Evolutionary conservation across 64 coral and sea anemone genomes (phyloP), one percentile per base, ranked within the genome.

Genomic region (Anthopleura sola): DNA sequence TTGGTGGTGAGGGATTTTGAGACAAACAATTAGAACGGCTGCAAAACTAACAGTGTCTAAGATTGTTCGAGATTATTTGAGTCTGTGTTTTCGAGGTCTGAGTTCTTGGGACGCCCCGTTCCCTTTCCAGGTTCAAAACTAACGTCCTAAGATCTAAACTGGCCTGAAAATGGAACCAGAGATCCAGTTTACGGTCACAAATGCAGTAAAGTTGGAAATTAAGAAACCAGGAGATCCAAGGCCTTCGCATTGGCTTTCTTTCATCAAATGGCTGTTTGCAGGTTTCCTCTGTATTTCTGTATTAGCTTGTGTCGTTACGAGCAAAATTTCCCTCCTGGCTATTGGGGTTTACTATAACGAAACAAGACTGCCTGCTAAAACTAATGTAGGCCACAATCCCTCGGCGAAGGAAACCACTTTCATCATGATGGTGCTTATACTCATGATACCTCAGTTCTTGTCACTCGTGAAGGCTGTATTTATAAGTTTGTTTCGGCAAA

Each of bases 251-350:
- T 97, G 84, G 80, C 40, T 93, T 47, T 90, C 80, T 9, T 62
- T 93, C 3, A 39, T 86, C 6, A 97, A 97, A 80, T 93, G 94
- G 69, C 10, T 85, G 8, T 62, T 93, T 37, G 94, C 91, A 0
- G 81, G 82, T 21, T 88, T 97, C 62, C 49, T 97, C 2, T 84
- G 85, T 29, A 9, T 83, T 34, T 48, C 57, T 13, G 84, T 97
- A 4, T 75, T 97, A 55, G 82, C 78, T 44, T 97, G 95, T 58
- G 85, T 90, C 1, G 83, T 93, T 14, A 85, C 88, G 18, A 97
- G 95, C 83, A 93, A 97, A 78, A 81, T 97, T 80, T 93, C 91
- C 18, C 53, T 97, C 20, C 21, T 97, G 26, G 86, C 88, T 3
- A 87, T 97, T 2, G 95, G 68, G 0, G 47, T 18, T 7, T 60